Evolutionary conservation across 2,888 invertebrate species (phyloP).

Genomic region (Tridacna crocea): DNA sequence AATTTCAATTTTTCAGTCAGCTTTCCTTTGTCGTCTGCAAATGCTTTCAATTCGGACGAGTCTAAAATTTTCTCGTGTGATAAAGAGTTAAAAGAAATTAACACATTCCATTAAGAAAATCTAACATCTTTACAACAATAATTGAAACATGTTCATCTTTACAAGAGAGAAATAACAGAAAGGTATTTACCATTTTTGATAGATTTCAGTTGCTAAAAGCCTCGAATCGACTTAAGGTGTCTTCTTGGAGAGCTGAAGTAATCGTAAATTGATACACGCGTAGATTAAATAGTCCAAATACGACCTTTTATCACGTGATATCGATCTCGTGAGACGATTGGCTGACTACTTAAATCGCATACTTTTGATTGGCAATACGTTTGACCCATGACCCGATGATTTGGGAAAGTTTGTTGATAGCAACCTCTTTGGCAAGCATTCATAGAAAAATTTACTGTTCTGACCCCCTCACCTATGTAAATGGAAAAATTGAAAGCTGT

Average conservation of each 20-base stretch:
- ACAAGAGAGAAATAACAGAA: background rate
- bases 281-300: background rate
- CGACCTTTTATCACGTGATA: background rate
- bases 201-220: background rate
- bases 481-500: background rate
- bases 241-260: constrained; percentile 12
- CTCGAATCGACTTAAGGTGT: constrained; percentile 19
- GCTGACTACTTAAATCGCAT: background rate
- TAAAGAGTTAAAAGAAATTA: too few species aligned
- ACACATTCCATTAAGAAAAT: too few species aligned
- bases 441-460: background rate
- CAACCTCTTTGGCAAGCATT: constrained; percentile 2
- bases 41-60: too few species aligned
- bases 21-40: too few species aligned
- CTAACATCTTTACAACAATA: too few species aligned
- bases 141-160: too few species aligned
- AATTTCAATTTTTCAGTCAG: too few species aligned
- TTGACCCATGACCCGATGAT: background rate
- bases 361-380: background rate
- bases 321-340: background rate
- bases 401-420: background rate
- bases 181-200: constrained; percentile 5
- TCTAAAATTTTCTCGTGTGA: too few species aligned
- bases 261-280: background rate
- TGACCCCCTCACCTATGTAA: background rate